Base-by-base conservation (phyloP, 1,140 invertebrate genomes). In the Drosophila kepulauana region DNA sequence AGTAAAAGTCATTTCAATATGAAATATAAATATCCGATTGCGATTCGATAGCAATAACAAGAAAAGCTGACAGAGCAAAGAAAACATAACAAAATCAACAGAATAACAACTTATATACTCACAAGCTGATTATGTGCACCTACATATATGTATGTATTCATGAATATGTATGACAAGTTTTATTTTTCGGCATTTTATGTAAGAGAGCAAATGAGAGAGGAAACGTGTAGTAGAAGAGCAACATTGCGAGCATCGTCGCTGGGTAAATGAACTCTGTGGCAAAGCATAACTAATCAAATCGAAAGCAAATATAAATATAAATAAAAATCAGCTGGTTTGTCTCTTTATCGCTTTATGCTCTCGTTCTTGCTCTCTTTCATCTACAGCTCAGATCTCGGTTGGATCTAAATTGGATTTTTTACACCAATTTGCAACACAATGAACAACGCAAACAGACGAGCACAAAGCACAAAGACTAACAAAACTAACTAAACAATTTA, bases 261-360 rank as follows among this genome's bases (percentile, higher is more conserved):
- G 52, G 69, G 69, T 52, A 59, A 72, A 66, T 66, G 69, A 72
- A 72, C 69, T 72, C 54, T 43, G 62, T 20, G 54, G 20, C 25
- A 64, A 20, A 20, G n/a, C n/a, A 20, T 3, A 16, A 10, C 56
- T 67, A 59, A 82, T 67, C 70, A 82, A 74, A 67, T 41, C 6
- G 13, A 10, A 58, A 45, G 8, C 16, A 70, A 63, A 61, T 70
- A 61, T 59, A 81, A 78, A 70, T 73, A 73, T 64, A 75, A 76
- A 76, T 76, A 76, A 46, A 76, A 80, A 82, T 85, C 81, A 84
- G 81, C 81, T 85, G 81, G 68, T 3, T 25, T 25, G 46, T 8
- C 15, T 48, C 46, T 20, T 20, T 48, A 15, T 43, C 11, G 1
- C 1, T 28, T 1, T 10, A 51, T 52, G 33, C 33, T 46, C 59